Evolutionary conservation across 2,797 vertebrate genomes (phyloP).

Genomic region (Betta splendens): DNA sequence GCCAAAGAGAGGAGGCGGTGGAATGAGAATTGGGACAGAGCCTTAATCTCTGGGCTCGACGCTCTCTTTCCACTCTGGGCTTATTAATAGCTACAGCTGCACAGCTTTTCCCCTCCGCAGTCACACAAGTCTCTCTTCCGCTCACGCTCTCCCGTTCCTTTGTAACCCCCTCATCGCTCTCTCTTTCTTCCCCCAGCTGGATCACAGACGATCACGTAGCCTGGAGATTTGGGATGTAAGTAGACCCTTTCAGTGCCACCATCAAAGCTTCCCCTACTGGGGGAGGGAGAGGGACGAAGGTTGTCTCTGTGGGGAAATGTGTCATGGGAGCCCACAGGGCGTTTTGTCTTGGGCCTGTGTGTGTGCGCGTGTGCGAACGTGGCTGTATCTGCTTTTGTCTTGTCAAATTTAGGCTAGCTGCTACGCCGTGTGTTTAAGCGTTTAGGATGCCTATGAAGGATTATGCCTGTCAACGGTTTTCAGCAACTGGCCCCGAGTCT

Average conservation of each 20-base stretch:
- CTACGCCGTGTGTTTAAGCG: constrained; percentile 74
- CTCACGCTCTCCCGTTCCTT: constrained; percentile 67
- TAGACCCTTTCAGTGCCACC: constrained; percentile 82
- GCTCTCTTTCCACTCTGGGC: constrained; percentile 73
- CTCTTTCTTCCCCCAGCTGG: constrained; percentile 80
- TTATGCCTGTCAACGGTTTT: constrained; percentile 73
- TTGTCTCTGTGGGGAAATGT: constrained; percentile 71
- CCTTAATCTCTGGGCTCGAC: constrained; percentile 74
- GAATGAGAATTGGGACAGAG: constrained; percentile 78
- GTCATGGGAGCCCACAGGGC: constrained; percentile 69
- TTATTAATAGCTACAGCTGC: constrained; percentile 82
- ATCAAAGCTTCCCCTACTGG: constrained; percentile 76
- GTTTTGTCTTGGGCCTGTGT: constrained; percentile 63
- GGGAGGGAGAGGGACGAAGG: constrained; percentile 36
- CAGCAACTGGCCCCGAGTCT: constrained; percentile 71
- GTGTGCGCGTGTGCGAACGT: constrained; percentile 17
- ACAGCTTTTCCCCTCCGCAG: constrained; percentile 68
- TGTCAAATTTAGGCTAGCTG: constrained; percentile 72
- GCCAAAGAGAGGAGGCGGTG: constrained; percentile 59
- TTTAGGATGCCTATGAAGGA: constrained; percentile 75
- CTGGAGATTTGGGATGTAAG: constrained; percentile 90
- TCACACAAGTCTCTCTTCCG: constrained; percentile 72
- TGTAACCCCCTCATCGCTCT: constrained; percentile 65
- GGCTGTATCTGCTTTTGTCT: constrained; percentile 54
- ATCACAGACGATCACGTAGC: constrained; percentile 85